Base-by-base conservation (phyloP, 2,113 vertebrate genomes). In the Heterocephalus glaber region DNA sequence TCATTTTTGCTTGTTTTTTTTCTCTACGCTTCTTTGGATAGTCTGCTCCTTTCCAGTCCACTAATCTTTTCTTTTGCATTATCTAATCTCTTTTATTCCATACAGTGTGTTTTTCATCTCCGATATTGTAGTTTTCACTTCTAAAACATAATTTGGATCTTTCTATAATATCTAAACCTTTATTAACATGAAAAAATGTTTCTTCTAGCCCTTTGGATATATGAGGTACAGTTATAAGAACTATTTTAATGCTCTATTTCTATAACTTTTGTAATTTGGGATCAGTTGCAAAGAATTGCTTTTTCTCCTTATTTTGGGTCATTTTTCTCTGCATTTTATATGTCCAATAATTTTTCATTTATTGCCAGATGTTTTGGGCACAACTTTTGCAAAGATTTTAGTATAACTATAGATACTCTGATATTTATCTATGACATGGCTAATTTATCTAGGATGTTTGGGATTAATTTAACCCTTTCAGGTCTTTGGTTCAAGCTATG, bases 241-340 rank as follows among this genome's bases (percentile, higher is more conserved):
- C 24, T 92, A 30, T 94, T 86, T 82, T 74, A 82, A 81, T 92
- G 13, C 19, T 26, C 26, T 54, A 38, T 66, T 95, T 94, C 44
- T 88, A 65, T 77, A 33, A 80, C 8, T 16, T 92, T 52, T 74
- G 6, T 66, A 92, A 76, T 76, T 89, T 49, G n/a, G 49, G 38
- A 16, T 80, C 20, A 65, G 19, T 72, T 84, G 65, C 26, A 65
- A 84, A 65, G 5, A 13, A 58, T 20, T 47, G 3, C 16, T 17
- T 85, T 79, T 89, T 74, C 16, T 74, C 11, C 30, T 47, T 74
- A 85, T 81, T 92, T 89, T 74, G 10, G 3, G 17, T 30, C 74
- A 10, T 17, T 93, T 26, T 56, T 84, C 11, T 85, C 16, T 81
- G 70, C 7, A 33, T 84, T 93, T 56, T 84, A 12, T 41, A 38